phyloP scores from a whole-genome alignment of 2,888 invertebrate genomes.

The Apamea anceps region DNA sequence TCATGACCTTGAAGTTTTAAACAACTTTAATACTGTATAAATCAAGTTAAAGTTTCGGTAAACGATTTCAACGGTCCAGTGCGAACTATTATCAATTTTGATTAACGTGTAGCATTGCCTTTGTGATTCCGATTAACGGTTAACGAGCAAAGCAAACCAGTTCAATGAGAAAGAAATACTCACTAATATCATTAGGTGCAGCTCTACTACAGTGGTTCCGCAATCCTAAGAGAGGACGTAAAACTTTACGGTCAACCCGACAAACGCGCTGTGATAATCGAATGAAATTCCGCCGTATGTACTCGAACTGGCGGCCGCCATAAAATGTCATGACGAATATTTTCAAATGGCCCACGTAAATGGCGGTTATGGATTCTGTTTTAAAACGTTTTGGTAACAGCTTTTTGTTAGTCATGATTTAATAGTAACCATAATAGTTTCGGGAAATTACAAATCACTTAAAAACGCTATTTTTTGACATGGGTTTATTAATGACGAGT shows the following conservation, averaged over 20 bases:
- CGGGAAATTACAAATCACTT: background rate
- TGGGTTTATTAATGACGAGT: background rate
- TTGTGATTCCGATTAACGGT: constrained; percentile 51
- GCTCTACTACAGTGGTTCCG: constrained; percentile 63
- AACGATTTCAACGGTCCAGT: constrained; percentile 49
- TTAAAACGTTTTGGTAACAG: constrained; percentile 23
- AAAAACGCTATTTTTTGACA: background rate
- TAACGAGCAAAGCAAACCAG: constrained; percentile 56
- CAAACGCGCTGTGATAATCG: constrained; percentile 63
- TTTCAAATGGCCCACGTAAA: constrained; percentile 44
- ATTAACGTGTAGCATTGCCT: constrained; percentile 52
- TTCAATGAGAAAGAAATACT: constrained; percentile 70
- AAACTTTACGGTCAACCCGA: constrained; percentile 73
- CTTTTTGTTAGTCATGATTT: constrained; percentile 25
- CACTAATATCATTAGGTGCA: constrained; percentile 70
- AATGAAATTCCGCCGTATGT: constrained; percentile 60
- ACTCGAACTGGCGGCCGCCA: constrained; percentile 30
- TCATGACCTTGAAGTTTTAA: constrained; percentile 68
- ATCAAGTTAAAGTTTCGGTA: constrained; percentile 61
- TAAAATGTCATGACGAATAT: constrained; percentile 56
- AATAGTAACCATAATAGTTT: background rate
- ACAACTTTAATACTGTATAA: constrained; percentile 61
- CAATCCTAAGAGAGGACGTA: constrained; percentile 69
- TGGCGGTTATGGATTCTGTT: constrained; percentile 44
- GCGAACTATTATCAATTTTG: constrained; percentile 49